Conservation (phyloP, 1,140 invertebrate genomes). For the Galleria mellonella region DNA sequence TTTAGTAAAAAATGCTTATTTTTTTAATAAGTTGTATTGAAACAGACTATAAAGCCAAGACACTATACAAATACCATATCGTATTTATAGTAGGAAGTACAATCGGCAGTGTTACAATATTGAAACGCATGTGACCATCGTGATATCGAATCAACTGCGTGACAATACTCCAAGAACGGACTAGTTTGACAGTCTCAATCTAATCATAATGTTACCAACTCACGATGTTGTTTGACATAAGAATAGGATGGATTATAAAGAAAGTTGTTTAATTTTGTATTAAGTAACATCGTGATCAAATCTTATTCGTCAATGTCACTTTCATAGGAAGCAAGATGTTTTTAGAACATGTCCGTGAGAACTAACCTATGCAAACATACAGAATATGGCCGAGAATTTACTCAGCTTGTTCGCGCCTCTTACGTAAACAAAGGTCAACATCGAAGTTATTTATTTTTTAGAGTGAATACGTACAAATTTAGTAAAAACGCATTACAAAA, state of each 20-base stretch:
- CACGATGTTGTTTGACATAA: constrained; percentile 24
- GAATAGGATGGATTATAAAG: constrained; percentile 18
- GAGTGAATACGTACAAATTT: constrained; percentile 23
- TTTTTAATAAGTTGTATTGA: too few relatives aligned
- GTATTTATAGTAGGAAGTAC: too few relatives aligned
- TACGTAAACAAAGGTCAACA: constrained; percentile 44
- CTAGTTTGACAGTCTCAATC: constrained; percentile 4
- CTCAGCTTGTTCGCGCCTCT: constrained; percentile 38
- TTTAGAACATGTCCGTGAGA: constrained; percentile 46
- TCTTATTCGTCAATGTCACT: constrained; percentile 38
- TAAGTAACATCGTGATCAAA: constrained; percentile 8
- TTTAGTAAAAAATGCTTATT: too few relatives aligned
- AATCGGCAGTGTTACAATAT: too few relatives aligned
- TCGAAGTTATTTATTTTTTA: constrained; percentile 6
- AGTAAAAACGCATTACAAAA: too few relatives aligned
- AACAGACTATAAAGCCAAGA: too few relatives aligned
- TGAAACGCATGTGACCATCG: constrained; percentile 1
- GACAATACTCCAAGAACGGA: too few relatives aligned
- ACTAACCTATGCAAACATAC: constrained; percentile 35
- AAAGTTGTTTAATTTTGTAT: constrained; percentile 17
- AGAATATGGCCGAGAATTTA: constrained; percentile 25
- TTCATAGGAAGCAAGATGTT: constrained; percentile 34
- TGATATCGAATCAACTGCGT: not conserved
- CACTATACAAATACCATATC: too few relatives aligned
- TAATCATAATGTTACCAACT: constrained; percentile 5